These are phyloP conservation scores for Protosalanx chinensis DNA, from an alignment of 2,797 vertebrate species.

Conservation along the genomic window DNA sequence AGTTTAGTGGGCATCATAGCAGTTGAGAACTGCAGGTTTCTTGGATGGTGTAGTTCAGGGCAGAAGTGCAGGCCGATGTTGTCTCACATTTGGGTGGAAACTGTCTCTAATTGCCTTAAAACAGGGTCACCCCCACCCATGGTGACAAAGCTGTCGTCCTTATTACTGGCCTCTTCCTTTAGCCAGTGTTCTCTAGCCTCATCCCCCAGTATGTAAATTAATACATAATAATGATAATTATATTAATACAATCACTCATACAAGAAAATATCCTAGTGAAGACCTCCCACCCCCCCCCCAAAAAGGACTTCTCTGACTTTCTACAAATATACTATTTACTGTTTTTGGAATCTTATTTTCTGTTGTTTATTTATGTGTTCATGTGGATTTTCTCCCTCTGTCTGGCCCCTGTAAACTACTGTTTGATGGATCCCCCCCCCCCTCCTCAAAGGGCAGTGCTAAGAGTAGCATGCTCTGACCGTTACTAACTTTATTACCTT, in stretches of 20 bases:
- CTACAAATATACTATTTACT: constrained; percentile 70
- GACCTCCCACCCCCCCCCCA: constrained; percentile 43
- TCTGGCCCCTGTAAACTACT: constrained; percentile 83
- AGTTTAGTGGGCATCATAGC: neutral
- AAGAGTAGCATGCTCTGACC: constrained; percentile 85
- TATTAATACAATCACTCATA: constrained; percentile 71
- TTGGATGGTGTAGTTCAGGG: constrained; percentile 18
- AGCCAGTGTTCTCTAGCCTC: constrained; percentile 66
- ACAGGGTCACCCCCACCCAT: constrained; percentile 62
- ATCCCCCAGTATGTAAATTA: constrained; percentile 72
- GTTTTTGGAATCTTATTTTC: constrained; percentile 71
- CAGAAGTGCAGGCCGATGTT: constrained; percentile 44
- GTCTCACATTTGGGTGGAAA: constrained; percentile 62
- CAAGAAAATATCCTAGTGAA: constrained; percentile 56
- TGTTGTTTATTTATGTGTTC: constrained; percentile 82
- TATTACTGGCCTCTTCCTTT: constrained; percentile 70
- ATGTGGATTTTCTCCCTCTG: constrained; percentile 72
- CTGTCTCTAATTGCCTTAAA: constrained; percentile 79
- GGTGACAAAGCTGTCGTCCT: constrained; percentile 64
- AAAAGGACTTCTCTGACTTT: constrained; percentile 61
- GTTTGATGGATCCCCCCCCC: constrained; percentile 70
- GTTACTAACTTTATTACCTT: constrained; percentile 92
- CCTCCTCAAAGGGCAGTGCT: constrained; percentile 74
- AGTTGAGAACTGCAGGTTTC: neutral
- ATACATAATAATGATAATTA: constrained; percentile 72